Percentiles rank a stretch among this genome's conserved stretches.
Evolutionary conservation across 2,888 invertebrate species (phyloP).

Genomic region (Halocaridina rubra): DNA sequence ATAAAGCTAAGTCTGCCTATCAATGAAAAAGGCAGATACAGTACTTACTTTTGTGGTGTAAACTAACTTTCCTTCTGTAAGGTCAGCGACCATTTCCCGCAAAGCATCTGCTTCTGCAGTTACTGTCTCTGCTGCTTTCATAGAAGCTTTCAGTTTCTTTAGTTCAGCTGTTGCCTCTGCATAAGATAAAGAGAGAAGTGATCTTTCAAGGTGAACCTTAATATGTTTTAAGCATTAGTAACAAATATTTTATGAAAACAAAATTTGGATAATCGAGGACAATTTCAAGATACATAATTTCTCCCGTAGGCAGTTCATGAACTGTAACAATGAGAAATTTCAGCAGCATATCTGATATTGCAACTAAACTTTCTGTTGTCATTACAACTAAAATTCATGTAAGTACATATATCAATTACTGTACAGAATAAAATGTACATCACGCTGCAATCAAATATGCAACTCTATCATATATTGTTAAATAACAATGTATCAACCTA

Average conservation of each 20-base stretch:
- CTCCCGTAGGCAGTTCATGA: too few relatives aligned
- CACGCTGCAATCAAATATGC: background rate
- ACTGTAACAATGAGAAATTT: background rate
- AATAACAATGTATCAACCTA: background rate
- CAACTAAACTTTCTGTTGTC: too few relatives aligned
- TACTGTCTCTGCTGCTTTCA: background rate
- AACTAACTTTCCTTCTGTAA: constrained; percentile 57
- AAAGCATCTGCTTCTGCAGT: constrained; percentile 35
- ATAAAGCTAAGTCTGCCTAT: too few relatives aligned
- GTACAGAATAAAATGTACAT: background rate
- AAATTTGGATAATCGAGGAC: background rate
- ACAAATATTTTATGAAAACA: background rate
- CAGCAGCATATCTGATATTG: background rate
- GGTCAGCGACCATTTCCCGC: constrained; percentile 55
- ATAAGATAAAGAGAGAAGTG: too few relatives aligned
- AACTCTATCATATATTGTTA: background rate
- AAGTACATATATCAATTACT: background rate
- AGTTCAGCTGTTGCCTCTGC: constrained; percentile 42
- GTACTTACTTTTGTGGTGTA: constrained; percentile 52
- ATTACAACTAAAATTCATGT: background rate
- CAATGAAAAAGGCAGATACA: too few relatives aligned
- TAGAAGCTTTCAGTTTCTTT: constrained; percentile 9
- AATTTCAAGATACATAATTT: too few relatives aligned
- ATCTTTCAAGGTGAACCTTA: too few relatives aligned
- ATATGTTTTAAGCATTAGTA: too few relatives aligned